Conservation (phyloP, 2,797 vertebrate species). For the Channallabes apus region DNA sequence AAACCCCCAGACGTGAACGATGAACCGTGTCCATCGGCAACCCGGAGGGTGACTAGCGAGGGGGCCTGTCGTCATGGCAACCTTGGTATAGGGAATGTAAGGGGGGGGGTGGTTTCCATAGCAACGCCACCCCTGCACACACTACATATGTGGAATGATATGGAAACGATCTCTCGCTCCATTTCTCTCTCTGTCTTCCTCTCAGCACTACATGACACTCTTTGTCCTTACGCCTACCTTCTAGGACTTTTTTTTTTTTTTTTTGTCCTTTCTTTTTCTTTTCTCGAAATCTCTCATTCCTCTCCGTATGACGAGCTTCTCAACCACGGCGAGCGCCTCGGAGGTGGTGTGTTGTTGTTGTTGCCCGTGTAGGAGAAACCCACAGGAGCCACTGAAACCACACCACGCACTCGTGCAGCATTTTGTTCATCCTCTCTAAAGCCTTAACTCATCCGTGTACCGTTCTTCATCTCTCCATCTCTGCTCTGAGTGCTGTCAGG, state of each 20-base stretch:
- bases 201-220: constrained; percentile 12
- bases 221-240: constrained; percentile 6
- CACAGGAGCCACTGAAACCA: constrained; percentile 17
- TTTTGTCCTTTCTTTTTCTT: not conserved
- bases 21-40: constrained; percentile 50
- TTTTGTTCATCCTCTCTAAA: not conserved
- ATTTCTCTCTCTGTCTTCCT: not conserved
- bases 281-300: not conserved
- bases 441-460: not conserved
- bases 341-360: not conserved
- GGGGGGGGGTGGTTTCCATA: constrained; percentile 64
- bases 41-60: constrained; percentile 37
- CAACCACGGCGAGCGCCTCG: not conserved
- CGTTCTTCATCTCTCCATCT: not conserved
- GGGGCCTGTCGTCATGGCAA: constrained; percentile 48
- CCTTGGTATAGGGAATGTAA: constrained; percentile 51
- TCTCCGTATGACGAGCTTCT: not conserved
- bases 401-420: not conserved
- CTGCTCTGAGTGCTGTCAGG: not conserved
- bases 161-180: constrained; percentile 10
- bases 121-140: constrained; percentile 60
- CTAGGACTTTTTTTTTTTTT: not conserved
- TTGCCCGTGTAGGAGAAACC: constrained; percentile 27
- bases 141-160: constrained; percentile 31
- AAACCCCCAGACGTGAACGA: constrained; percentile 16